Conservation (phyloP, 2,888 invertebrate species). For the Athripsodes cinereus region DNA sequence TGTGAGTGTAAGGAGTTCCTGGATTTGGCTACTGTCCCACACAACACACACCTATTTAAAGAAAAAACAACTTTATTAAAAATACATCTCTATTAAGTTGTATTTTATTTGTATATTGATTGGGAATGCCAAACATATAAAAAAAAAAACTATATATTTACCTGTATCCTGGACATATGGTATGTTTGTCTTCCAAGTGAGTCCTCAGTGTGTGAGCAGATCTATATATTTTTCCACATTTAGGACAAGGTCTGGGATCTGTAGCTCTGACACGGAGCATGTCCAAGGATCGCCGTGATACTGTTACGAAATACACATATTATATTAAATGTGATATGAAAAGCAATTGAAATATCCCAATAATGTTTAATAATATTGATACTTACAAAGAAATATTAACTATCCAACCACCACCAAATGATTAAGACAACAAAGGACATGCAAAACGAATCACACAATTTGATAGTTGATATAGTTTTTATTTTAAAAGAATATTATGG, state of each 20-base stretch:
- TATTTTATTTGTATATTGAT: not conserved
- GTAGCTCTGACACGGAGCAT: slow-evolving; percentile 83
- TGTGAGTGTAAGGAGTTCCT: slow-evolving; percentile 89
- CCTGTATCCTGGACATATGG: slow-evolving; percentile 84
- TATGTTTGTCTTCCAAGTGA: slow-evolving; percentile 89
- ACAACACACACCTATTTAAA: slow-evolving; percentile 71
- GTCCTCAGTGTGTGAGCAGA: slow-evolving; percentile 88
- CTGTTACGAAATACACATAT: slow-evolving; percentile 36
- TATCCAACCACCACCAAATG: not conserved
- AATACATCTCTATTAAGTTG: not conserved
- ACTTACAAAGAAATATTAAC: not conserved
- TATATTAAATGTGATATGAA: not conserved
- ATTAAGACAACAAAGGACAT: not conserved
- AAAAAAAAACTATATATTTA: slow-evolving; percentile 28
- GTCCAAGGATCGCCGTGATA: slow-evolving; percentile 75
- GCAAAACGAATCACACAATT: slow-evolving; percentile 15
- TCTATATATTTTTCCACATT: slow-evolving; percentile 88
- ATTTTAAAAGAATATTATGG: slow-evolving; percentile 1
- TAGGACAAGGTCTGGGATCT: slow-evolving; percentile 87
- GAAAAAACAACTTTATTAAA: not conserved
- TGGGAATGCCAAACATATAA: not conserved
- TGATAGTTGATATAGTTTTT: not conserved
- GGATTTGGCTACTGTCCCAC: slow-evolving; percentile 89
- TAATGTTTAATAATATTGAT: not conserved
- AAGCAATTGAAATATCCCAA: not conserved